Evolutionary conservation across 2,797 vertebrate species (phyloP), one percentile per base, ranked within the genome.

Genomic region (Spinus pinus): DNA sequence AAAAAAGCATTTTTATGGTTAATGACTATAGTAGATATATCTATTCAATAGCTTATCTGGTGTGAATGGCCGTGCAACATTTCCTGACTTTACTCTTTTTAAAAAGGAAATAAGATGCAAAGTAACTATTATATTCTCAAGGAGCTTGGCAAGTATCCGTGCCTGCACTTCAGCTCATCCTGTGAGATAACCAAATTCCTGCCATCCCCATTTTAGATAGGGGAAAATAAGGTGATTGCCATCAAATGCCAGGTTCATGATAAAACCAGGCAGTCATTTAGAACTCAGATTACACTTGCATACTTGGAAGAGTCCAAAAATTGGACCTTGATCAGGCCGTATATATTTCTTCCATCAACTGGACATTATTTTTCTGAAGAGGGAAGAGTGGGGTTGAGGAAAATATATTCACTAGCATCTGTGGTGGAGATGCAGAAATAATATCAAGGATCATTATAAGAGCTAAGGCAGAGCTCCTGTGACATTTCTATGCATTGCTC

Each of bases 61-160:
- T 94, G 91, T 90, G 88, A 95, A 93, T 60, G 69, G 80, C 53
- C 30, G 4, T 39, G 69, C n/a, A 54, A 81, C 61, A 49, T 74
- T 51, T 86, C 49, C 67, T 39, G 53, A 39, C 62, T 94, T 87
- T 54, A 57, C 49, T 79, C 56, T n/a, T 82, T 77, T 44, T 35
- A 30, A 49, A 79, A 86, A 90, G 87, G 85, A 87, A 94, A 56
- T 83, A 72, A 86, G 37, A 67, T 96, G 93, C 92, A 94, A 92
- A 96, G 49, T 90, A 94, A 80, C 73, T 77, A 84, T 95, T 95
- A 77, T 90, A 79, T 90, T 91, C 91, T 86, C 39, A 37, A 64
- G 62, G 50, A 90, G 23, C 23, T 70, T 90, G 77, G 50, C 49
- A 70, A 84, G 54, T 12, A 7, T 61, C 72, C 21, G 3, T 47